Conservation (phyloP, 2,113 vertebrate genomes). For the Acanthochromis polyacanthus region DNA sequence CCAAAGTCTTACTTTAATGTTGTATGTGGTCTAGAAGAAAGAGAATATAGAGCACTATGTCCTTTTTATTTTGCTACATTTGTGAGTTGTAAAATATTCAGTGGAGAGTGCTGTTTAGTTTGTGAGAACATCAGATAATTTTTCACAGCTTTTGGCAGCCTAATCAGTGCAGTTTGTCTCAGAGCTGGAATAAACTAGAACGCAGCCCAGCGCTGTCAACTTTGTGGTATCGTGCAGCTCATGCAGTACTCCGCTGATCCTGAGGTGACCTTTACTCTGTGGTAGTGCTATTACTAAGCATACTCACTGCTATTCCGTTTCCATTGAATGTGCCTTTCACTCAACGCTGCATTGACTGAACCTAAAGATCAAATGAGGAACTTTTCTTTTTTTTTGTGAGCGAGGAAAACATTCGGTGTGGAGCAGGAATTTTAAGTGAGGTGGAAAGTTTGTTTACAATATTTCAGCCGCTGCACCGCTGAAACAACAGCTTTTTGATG, state of each 20-base stretch:
- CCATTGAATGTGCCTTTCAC: slow-evolving; percentile 18
- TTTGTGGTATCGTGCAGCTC: slow-evolving; percentile 20
- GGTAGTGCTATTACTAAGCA: background rate
- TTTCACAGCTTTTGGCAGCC: slow-evolving; percentile 13
- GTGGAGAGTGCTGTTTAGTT: slow-evolving; percentile 18
- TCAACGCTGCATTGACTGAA: slow-evolving; percentile 6
- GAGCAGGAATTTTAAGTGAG: background rate
- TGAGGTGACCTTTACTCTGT: slow-evolving; percentile 21
- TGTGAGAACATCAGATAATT: slow-evolving; percentile 1
- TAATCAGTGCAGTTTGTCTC: slow-evolving; percentile 18
- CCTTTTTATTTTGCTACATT: slow-evolving; percentile 59
- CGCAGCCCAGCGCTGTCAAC: slow-evolving; percentile 65
- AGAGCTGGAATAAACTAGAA: slow-evolving; percentile 25
- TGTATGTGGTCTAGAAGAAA: slow-evolving; percentile 34
- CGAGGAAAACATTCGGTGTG: background rate
- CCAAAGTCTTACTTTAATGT: slow-evolving; percentile 78
- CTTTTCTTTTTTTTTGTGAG: slow-evolving; percentile 9
- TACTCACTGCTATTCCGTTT: slow-evolving; percentile 20
- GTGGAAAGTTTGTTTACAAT: slow-evolving; percentile 30
- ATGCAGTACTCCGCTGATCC: slow-evolving; percentile 11
- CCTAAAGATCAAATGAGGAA: slow-evolving; percentile 9
- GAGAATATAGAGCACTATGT: slow-evolving; percentile 13
- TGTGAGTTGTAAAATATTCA: slow-evolving; percentile 31
- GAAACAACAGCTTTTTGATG: background rate
- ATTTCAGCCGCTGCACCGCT: slow-evolving; percentile 4